phyloP scores from a whole-genome alignment of 2,113 vertebrate species.

The Gopherus evgoodei region DNA sequence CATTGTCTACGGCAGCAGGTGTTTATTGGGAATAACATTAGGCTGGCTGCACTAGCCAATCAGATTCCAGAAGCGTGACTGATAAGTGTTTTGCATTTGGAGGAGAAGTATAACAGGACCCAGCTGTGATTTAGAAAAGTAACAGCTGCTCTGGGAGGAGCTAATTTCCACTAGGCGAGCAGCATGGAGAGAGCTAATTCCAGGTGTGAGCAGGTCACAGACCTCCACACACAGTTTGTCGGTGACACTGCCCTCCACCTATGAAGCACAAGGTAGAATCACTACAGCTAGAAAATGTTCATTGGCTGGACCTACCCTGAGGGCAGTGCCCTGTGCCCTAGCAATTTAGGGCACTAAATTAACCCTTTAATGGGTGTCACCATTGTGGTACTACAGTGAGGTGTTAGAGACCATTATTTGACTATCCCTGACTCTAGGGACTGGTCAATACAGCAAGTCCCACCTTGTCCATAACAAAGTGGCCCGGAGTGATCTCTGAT shows the following conservation, averaged over 20 bases:
- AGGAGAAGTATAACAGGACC: not conserved
- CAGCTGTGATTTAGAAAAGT: not conserved
- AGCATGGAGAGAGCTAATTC: not conserved
- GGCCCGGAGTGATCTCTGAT: no score
- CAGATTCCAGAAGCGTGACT: not conserved
- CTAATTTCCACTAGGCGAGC: not conserved
- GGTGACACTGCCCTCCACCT: not conserved
- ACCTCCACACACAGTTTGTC: not conserved
- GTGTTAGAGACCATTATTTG: no score
- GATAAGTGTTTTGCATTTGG: not conserved
- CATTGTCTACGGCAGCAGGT: not conserved
- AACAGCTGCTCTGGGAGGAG: not conserved
- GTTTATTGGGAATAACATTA: not conserved
- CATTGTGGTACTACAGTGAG: no score
- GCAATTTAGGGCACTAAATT: no score
- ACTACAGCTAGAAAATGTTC: not conserved
- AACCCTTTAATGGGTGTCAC: no score
- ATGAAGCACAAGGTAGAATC: not conserved
- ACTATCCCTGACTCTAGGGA: no score
- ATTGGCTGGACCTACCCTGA: not conserved
- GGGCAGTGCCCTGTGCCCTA: no score
- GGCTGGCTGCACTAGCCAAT: not conserved
- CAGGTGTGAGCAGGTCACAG: not conserved
- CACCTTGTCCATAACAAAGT: no score
- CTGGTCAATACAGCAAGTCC: no score